Base-by-base conservation (phyloP, 2,888 invertebrate genomes). In the Megalurothrips usitatus region DNA sequence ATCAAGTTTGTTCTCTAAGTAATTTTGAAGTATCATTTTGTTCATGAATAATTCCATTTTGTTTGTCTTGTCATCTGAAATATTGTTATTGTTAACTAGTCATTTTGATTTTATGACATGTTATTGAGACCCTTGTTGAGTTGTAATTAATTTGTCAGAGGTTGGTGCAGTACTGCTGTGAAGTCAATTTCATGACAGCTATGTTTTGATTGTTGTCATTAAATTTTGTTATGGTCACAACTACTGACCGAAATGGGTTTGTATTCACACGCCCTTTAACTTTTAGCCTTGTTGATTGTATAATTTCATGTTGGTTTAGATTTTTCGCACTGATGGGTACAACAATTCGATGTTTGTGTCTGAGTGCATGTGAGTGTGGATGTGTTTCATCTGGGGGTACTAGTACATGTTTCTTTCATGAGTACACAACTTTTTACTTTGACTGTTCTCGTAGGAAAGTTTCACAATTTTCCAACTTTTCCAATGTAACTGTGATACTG, bases 31-130 rank as follows among this genome's bases (percentile, higher is more conserved):
- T 14, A 17, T 58, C 58, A 19, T 19, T 58, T 14, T 58, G 19
- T 58, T 58, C 14, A 58, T 17, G 19, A 6, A 14, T 19, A 19
- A 58, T 58, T 43, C 58, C 19, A 58, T 58, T 58, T 58, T 11
- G 19, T 19, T 58, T 1, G 14, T 58, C 19, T 58, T 58, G 19
- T 19, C 58, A 58, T 14, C 17, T 58, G 19, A 58, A 58, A 58
- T 19, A 17, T 58, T 58, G 58, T 58, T 17, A 58, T 58, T 58
- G n/a, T 58, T 75, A 75, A 75, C 68, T 75, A 75, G 68, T 75
- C 68, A 23, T 75, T 75, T 75, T 23, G 12, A 75, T 11, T 75
- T 23, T 26, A 12, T 75, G 68, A 75, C 68, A 10, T 26, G 68
- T 10, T 75, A 19, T 14, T 58, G 11, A 58, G 14, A 58, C 34